Conservation (phyloP, 2,113 vertebrate genomes). For the Thalassoma bifasciatum region DNA sequence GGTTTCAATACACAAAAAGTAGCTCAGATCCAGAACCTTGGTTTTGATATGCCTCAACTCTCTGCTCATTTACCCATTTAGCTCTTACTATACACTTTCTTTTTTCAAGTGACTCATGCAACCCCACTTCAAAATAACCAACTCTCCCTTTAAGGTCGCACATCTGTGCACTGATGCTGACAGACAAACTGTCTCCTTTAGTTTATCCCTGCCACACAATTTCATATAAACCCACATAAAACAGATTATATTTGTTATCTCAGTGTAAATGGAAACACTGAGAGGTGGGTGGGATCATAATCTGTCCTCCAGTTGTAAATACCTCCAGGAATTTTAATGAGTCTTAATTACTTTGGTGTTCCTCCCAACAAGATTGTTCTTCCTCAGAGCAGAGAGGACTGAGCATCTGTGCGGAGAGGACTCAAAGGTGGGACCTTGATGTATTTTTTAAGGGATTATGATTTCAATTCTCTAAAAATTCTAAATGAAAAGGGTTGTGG, state of each 20-base stretch:
- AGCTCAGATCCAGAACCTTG: too few species aligned
- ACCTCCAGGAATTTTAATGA: constrained; percentile 70
- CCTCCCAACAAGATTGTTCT: constrained; percentile 29
- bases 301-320: constrained; percentile 36
- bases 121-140: background rate
- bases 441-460: background rate
- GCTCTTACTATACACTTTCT: too few species aligned
- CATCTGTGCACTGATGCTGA: background rate
- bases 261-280: background rate
- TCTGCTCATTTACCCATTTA: too few species aligned
- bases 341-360: constrained; percentile 59
- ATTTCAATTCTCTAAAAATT: background rate
- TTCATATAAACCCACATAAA: background rate
- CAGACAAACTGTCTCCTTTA: background rate
- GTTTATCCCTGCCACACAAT: background rate
- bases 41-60: too few species aligned
- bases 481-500: background rate
- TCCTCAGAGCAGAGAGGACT: constrained; percentile 18
- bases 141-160: background rate
- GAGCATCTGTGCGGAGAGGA: constrained; percentile 24
- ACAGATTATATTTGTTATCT: background rate
- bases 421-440: constrained; percentile 47
- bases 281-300: constrained; percentile 66
- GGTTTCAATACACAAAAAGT: too few species aligned
- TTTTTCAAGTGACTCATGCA: too few species aligned